Percentiles rank a stretch among this genome's conserved stretches.
Conservation (phyloP, 2,113 vertebrate genomes). For the Dasyurus viverrinus region DNA sequence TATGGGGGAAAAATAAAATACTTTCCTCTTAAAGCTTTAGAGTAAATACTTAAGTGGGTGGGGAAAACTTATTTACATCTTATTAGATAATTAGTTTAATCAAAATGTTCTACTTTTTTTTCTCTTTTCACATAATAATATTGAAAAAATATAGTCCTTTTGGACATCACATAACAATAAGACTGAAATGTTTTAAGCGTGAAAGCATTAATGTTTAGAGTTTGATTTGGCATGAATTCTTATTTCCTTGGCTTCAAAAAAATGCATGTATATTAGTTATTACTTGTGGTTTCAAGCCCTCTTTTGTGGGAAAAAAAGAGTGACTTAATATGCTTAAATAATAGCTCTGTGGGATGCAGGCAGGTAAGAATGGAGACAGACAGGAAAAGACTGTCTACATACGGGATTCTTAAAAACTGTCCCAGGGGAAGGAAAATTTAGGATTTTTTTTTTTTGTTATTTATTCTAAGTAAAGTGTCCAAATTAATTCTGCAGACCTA, state of each 20-base stretch:
- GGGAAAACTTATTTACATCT: conserved; percentile 38
- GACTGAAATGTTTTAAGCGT: conserved; percentile 74
- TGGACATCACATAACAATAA: conserved; percentile 59
- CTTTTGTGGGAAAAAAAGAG: conserved; percentile 48
- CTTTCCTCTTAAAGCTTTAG: not conserved
- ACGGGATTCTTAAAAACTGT: conserved; percentile 56
- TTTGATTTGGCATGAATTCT: conserved; percentile 70
- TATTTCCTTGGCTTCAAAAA: conserved; percentile 72
- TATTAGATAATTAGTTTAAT: conserved; percentile 65
- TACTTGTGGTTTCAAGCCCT: conserved; percentile 56
- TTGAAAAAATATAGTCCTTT: conserved; percentile 61
- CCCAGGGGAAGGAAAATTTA: conserved; percentile 24
- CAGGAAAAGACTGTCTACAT: conserved; percentile 56
- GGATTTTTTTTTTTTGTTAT: conserved; percentile 41
- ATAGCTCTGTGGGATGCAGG: conserved; percentile 68
- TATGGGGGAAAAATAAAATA: not conserved
- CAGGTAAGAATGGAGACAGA: conserved; percentile 73
- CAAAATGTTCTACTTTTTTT: conserved; percentile 59
- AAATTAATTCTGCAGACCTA: conserved; percentile 66
- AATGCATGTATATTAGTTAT: conserved; percentile 71
- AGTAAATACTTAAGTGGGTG: conserved; percentile 17
- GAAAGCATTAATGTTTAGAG: conserved; percentile 70
- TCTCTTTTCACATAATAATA: conserved; percentile 53
- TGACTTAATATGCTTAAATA: conserved; percentile 62
- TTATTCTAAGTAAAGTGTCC: conserved; percentile 71